A percentile compares a stretch with the other conserved stretches of the same genome.
phyloP scores from a whole-genome alignment of 2,888 invertebrate species.

The Tipula helvola region DNA sequence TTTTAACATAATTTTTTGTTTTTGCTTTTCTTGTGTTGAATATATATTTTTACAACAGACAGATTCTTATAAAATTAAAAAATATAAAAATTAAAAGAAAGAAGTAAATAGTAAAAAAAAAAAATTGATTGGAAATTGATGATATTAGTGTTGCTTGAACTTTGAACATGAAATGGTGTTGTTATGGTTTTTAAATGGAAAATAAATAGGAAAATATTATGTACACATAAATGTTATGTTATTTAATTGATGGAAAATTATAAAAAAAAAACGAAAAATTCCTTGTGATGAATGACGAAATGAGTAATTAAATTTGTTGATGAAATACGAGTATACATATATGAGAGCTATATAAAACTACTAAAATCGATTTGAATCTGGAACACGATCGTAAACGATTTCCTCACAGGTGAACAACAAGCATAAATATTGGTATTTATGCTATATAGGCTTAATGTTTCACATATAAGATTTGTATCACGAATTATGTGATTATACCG shows the following conservation, averaged over 20 bases:
- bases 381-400: background rate
- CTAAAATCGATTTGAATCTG: background rate
- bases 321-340: background rate
- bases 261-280: background rate
- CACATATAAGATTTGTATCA: background rate
- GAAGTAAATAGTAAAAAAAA: background rate
- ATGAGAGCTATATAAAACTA: background rate
- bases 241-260: background rate
- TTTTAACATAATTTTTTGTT: background rate
- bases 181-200: background rate
- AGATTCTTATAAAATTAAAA: background rate
- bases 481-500: background rate
- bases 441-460: background rate
- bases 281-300: background rate
- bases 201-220: background rate
- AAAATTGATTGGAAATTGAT: conserved; percentile 1
- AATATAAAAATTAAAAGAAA: background rate
- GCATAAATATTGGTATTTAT: background rate
- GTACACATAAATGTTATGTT: background rate
- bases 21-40: background rate
- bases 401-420: background rate
- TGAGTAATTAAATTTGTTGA: background rate
- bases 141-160: background rate
- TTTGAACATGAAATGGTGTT: background rate
- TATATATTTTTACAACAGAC: background rate